Conservation (phyloP, 2,113 vertebrate species). For the Piprites chloris region DNA sequence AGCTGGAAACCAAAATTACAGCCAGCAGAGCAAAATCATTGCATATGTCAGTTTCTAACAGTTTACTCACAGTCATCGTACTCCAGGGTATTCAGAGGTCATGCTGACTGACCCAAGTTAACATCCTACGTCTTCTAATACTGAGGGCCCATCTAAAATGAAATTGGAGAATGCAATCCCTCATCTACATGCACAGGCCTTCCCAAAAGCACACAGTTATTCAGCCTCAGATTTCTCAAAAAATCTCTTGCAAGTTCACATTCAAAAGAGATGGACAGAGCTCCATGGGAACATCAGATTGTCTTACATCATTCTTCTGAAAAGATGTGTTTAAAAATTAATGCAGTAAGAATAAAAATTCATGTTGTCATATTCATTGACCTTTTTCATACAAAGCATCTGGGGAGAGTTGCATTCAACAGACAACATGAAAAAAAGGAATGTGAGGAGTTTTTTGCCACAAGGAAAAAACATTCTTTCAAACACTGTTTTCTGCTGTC, state of each 20-base stretch:
- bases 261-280: neutral
- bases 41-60: neutral
- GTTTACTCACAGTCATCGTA: neutral
- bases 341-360: neutral
- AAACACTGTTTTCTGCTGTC: neutral
- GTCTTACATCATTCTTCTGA: neutral
- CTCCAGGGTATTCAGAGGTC: neutral
- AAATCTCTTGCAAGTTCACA: neutral
- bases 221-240: neutral
- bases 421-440: neutral
- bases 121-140: neutral
- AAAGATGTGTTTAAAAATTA: neutral
- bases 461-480: neutral
- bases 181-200: neutral
- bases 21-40: neutral
- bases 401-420: neutral
- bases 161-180: neutral
- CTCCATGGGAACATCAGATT: neutral
- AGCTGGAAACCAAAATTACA: neutral
- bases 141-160: neutral
- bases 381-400: neutral
- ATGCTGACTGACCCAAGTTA: neutral
- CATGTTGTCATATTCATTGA: neutral
- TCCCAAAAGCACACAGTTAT: neutral
- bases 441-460: accelerated